Percentiles rank a stretch among this genome's conserved stretches.
These are phyloP conservation scores for Boulengeromyrus knoepffleri DNA, from an alignment of 2,113 vertebrate species.

Conservation along the genomic window DNA sequence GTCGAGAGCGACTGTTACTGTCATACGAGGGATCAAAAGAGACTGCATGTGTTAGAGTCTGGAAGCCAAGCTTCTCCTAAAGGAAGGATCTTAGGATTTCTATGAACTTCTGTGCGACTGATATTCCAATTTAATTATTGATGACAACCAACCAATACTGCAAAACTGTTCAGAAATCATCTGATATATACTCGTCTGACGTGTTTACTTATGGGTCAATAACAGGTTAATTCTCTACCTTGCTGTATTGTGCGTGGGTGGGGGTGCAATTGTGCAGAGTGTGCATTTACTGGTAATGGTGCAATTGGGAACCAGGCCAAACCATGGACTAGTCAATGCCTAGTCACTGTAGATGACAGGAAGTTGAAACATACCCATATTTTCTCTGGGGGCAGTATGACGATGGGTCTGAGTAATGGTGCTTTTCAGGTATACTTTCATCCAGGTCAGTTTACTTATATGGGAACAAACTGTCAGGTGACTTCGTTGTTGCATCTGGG, in stretches of 20 bases:
- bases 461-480: neutral
- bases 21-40: neutral
- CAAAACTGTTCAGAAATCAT: neutral
- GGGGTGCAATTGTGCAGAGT: neutral
- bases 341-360: neutral
- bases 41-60: neutral
- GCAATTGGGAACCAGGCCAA: neutral
- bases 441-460: neutral
- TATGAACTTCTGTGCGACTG: neutral
- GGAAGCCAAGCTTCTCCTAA: neutral
- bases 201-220: neutral
- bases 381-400: neutral
- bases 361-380: neutral
- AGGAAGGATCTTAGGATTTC: neutral
- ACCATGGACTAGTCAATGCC: neutral
- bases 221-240: neutral
- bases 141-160: neutral
- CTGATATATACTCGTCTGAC: neutral
- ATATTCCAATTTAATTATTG: neutral
- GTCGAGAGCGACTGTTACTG: neutral
- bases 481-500: slow-evolving; percentile 2
- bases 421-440: neutral
- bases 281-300: slow-evolving; percentile 4
- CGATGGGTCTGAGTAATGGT: neutral
- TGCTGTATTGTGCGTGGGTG: neutral